Evolutionary conservation across 2,113 vertebrate genomes (phyloP).

Genomic region (Aphelocoma coerulescens): DNA sequence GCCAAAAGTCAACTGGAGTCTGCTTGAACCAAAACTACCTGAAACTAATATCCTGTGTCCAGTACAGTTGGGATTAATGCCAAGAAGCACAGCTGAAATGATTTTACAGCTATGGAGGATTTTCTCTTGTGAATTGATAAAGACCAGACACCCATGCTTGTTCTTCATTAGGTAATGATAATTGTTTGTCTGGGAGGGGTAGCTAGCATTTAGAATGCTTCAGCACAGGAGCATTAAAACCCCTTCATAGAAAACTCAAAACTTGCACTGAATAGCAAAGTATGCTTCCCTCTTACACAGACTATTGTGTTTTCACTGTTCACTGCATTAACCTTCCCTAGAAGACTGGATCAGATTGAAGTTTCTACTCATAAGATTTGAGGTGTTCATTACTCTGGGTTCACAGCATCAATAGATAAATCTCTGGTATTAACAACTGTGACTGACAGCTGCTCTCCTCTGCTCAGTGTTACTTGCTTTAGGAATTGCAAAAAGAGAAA

Average conservation of each 20-base stretch:
- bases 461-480: not conserved
- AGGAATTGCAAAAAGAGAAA: not conserved
- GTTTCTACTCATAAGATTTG: slow-evolving; percentile 6
- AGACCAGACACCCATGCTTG: not conserved
- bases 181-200: not conserved
- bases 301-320: not conserved
- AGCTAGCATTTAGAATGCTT: not conserved
- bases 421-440: slow-evolving; percentile 8
- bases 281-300: not conserved
- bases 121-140: not conserved
- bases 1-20: not conserved
- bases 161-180: not conserved
- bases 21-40: not conserved
- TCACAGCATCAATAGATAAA: not conserved
- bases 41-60: not conserved
- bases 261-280: not conserved
- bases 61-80: not conserved
- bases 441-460: slow-evolving; percentile 11
- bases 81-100: not conserved
- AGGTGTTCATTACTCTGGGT: slow-evolving; percentile 14
- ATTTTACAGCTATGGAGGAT: not conserved
- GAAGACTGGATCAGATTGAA: not conserved
- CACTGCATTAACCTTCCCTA: not conserved
- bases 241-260: not conserved
- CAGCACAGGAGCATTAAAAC: not conserved